A percentile compares a stretch with the other conserved stretches of the same genome.
phyloP scores from a whole-genome alignment of 1,140 invertebrate species.

The Anagrus nilaparvatae region DNA sequence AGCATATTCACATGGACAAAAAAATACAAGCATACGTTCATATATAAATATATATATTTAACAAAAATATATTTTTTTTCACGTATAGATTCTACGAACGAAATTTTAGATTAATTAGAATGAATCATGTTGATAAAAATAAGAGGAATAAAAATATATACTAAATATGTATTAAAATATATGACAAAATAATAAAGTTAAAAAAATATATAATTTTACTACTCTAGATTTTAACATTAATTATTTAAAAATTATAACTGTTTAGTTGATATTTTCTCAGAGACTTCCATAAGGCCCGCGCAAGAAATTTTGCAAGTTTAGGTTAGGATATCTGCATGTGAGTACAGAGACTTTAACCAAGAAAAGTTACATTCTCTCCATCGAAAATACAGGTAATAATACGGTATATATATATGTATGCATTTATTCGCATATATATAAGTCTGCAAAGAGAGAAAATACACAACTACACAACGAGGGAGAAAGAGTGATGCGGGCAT shows the following conservation, averaged over 20 bases:
- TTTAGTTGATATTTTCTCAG: not conserved
- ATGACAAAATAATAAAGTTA: too few relatives aligned
- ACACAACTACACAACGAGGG: constrained; percentile 5
- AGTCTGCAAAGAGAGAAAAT: constrained; percentile 6
- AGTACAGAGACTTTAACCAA: not conserved
- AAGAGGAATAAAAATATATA: too few relatives aligned
- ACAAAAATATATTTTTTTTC: too few relatives aligned
- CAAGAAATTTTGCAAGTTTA: constrained; percentile 3
- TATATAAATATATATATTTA: not conserved
- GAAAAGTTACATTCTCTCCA: not conserved
- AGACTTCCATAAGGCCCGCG: constrained; percentile 14
- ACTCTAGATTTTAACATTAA: too few relatives aligned
- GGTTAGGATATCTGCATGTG: not conserved
- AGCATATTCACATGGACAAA: not conserved
- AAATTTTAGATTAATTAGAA: too few relatives aligned
- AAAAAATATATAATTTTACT: too few relatives aligned
- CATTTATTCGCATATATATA: not conserved
- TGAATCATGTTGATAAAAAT: too few relatives aligned
- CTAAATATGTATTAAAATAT: too few relatives aligned
- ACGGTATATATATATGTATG: too few relatives aligned
- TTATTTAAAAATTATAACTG: constrained; percentile 11
- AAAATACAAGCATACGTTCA: not conserved
- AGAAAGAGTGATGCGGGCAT: constrained; percentile 9
- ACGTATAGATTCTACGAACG: too few relatives aligned
- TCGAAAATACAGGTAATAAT: too few relatives aligned